Percentiles rank a stretch among this genome's conserved stretches.
Evolutionary conservation across 2,113 vertebrate species (phyloP).

Genomic region (Andinoacara biseriatus): DNA sequence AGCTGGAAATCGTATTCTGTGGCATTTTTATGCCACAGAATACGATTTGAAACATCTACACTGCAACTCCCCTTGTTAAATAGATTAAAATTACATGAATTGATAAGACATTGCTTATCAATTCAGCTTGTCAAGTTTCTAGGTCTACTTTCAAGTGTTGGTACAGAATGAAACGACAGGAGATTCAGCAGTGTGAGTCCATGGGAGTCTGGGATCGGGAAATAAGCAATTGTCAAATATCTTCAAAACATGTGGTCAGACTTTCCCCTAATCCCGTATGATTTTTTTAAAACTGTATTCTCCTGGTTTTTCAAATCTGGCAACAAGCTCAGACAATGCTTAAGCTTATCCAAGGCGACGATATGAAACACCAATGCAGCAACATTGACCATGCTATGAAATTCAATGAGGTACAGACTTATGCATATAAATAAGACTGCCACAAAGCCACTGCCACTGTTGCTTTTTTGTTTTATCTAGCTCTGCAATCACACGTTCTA

Average conservation of each 20-base stretch:
- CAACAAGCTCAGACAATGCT: background rate
- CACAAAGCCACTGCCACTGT: background rate
- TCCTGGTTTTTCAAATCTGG: conserved; percentile 6
- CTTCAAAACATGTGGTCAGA: conserved; percentile 7
- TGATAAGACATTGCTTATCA: background rate
- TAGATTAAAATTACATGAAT: background rate
- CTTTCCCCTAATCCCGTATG: conserved; percentile 6
- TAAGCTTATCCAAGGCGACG: conserved; percentile 1
- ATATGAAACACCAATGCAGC: background rate
- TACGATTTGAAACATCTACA: background rate
- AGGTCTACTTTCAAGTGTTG: background rate
- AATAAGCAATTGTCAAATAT: background rate
- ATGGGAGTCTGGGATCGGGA: background rate
- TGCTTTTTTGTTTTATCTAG: background rate
- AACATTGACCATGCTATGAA: background rate
- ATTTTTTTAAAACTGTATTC: background rate
- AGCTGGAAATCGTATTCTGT: no score
- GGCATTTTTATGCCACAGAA: no score
- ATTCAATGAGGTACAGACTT: background rate
- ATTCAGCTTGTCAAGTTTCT: background rate
- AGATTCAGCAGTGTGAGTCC: background rate
- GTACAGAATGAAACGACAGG: background rate
- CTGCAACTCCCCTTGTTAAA: background rate
- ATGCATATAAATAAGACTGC: conserved; percentile 14
- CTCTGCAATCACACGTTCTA: background rate